These are phyloP conservation scores for Darevskia nairensis DNA, from an alignment of 2,797 vertebrate species.

Conservation along the genomic window DNA sequence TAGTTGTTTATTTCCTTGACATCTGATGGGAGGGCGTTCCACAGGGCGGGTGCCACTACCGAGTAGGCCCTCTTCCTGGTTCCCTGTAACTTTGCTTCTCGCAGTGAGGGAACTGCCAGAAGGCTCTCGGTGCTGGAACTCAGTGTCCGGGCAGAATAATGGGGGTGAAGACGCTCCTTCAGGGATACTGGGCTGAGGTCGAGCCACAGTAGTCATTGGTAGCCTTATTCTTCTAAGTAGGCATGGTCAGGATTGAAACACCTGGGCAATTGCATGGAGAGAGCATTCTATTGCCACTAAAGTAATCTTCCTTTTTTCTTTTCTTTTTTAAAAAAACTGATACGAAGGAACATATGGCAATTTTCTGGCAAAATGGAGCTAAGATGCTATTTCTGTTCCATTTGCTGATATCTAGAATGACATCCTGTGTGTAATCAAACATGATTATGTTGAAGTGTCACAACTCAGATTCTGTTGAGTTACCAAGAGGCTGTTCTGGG, in stretches of 20 bases:
- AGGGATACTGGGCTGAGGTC: too few species aligned
- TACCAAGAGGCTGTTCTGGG: conserved; percentile 22
- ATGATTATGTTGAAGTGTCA: conserved; percentile 38
- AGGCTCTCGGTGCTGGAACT: too few species aligned
- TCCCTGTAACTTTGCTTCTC: too few species aligned
- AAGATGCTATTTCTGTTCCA: conserved; percentile 20
- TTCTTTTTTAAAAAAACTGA: neutral
- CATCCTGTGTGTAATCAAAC: conserved; percentile 32
- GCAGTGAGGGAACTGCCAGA: too few species aligned
- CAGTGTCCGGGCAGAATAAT: too few species aligned
- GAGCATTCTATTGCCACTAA: neutral
- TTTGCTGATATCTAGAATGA: conserved; percentile 18
- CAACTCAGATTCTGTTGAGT: conserved; percentile 27
- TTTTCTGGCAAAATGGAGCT: neutral
- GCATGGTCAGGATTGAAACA: neutral
- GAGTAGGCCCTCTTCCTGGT: too few species aligned
- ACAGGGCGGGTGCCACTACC: too few species aligned
- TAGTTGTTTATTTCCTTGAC: too few species aligned
- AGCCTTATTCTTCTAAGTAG: too few species aligned
- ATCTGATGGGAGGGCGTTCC: too few species aligned
- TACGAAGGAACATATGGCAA: conserved; percentile 19
- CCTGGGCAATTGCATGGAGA: neutral
- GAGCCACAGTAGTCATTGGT: too few species aligned
- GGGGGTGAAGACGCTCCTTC: too few species aligned
- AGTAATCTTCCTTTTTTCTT: neutral